phyloP scores from a whole-genome alignment of 2,888 invertebrate genomes.

The Pegoplata infirma region DNA sequence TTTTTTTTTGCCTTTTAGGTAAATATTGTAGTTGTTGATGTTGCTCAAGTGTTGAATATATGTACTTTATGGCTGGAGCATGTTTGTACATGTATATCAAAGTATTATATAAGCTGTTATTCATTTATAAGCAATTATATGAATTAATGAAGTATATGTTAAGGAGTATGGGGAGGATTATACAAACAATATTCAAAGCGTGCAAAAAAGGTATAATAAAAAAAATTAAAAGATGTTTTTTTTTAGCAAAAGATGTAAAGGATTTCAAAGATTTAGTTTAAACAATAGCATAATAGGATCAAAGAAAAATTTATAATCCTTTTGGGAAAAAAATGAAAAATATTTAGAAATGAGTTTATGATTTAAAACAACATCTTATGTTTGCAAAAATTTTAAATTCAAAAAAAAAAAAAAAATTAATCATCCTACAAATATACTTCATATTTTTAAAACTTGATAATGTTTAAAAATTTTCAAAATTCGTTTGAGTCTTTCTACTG shows the following conservation, averaged over 20 bases:
- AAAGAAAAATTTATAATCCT: too few relatives aligned
- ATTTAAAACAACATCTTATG: too few relatives aligned
- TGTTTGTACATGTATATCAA: background rate
- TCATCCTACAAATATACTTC: too few relatives aligned
- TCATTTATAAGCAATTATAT: slow-evolving; percentile 52
- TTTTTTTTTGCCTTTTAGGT: background rate
- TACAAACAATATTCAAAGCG: background rate
- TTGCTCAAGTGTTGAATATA: slow-evolving; percentile 4
- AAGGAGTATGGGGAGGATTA: background rate
- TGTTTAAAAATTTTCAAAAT: too few relatives aligned
- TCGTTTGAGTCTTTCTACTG: too few relatives aligned
- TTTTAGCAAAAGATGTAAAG: background rate
- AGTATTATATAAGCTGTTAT: background rate
- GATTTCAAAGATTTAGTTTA: background rate
- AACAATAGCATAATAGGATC: too few relatives aligned
- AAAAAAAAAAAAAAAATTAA: too few relatives aligned
- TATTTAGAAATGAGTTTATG: too few relatives aligned
- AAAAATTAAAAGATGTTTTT: background rate
- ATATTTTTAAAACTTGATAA: too few relatives aligned
- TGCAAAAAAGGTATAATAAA: background rate
- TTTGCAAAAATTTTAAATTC: too few relatives aligned
- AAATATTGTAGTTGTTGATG: slow-evolving; percentile 9
- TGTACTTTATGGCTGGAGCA: background rate
- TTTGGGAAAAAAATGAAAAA: too few relatives aligned
- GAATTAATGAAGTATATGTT: slow-evolving; percentile 50